Base-by-base conservation (phyloP, 2,113 vertebrate species). In the Phasianus colchicus region DNA sequence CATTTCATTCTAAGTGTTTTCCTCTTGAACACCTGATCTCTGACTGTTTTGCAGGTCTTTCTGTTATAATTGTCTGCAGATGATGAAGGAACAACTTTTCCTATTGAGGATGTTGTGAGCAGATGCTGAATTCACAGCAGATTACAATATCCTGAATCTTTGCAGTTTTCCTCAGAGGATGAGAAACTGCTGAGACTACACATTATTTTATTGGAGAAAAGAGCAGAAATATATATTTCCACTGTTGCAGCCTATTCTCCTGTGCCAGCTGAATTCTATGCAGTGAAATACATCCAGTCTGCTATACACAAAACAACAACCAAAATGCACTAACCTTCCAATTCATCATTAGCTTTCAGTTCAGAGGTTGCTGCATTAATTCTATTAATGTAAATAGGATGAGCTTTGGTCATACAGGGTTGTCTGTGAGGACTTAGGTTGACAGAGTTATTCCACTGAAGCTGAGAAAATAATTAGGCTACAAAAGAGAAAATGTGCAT, bases 41-140 rank as follows among this genome's bases (percentile, higher is more conserved):
- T 13, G 19, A 89, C 48, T 16, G 29, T 72, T 93, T 83, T 74
- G 47, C 55, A 89, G 89, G 75, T 48, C 55, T 89, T 86, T 47
- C 34, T 93, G 42, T 63, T 89, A 55, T 85, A 89, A 87, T 67
- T 89, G 86, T 85, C 85, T 91, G 89, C 83, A 88, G 69, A 70
- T 85, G 82, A 81, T 75, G 57, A 83, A 91, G 55, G 86, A 89
- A 77, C 54, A 83, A 65, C 29, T 86, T 82, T 80, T 79, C 63
- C 60, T 77, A 34, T 69, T 92, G 83, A 90, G 74, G 79, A 50
- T 73, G 89, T 67, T 86, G 69, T 70, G 57, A 95, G 83, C 90
- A 95, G 90, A 94, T 93, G 89, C 47, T 85, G 90, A 89, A 87
- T 79, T 94, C 67, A 92, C 42, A 93, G 71, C 7, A 83, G 81